These are phyloP conservation scores for Busseola fusca DNA, from an alignment of 2,888 invertebrate species.

Conservation along the genomic window DNA sequence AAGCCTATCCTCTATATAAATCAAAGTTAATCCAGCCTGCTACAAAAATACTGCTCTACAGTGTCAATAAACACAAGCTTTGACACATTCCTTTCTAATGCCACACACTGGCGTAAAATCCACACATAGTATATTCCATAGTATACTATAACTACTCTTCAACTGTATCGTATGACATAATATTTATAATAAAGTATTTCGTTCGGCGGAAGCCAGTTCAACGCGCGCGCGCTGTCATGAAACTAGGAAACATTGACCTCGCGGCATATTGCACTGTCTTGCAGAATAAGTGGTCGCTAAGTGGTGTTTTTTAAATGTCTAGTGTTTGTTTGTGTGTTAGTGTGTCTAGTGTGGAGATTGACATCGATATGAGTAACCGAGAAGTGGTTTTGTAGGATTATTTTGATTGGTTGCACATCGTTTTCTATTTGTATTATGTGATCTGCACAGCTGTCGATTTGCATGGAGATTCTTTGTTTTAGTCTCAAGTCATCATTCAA, in stretches of 20 bases:
- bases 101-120: conserved; percentile 21
- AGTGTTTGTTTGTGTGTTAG: conserved; percentile 43
- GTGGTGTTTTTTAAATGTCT: conserved; percentile 18
- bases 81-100: conserved; percentile 34
- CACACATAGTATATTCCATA: conserved; percentile 18
- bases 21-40: conserved; percentile 15
- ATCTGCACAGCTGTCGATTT: not conserved
- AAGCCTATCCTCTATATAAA: conserved; percentile 6
- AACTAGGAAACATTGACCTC: conserved; percentile 62
- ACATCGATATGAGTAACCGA: conserved; percentile 44
- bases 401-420: conserved; percentile 7
- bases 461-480: not conserved
- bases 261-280: conserved; percentile 45
- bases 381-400: conserved; percentile 38
- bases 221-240: conserved; percentile 68
- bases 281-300: conserved; percentile 44
- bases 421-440: conserved; percentile 2
- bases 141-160: conserved; percentile 40
- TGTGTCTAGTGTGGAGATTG: conserved; percentile 47
- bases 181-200: conserved; percentile 60
- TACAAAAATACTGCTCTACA: conserved; percentile 25
- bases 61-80: conserved; percentile 43
- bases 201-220: conserved; percentile 76
- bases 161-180: conserved; percentile 71
- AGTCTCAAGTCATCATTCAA: not conserved